Evolutionary conservation across 2,888 invertebrate species (phyloP).

Genomic region (Augochlorella aurata): DNA sequence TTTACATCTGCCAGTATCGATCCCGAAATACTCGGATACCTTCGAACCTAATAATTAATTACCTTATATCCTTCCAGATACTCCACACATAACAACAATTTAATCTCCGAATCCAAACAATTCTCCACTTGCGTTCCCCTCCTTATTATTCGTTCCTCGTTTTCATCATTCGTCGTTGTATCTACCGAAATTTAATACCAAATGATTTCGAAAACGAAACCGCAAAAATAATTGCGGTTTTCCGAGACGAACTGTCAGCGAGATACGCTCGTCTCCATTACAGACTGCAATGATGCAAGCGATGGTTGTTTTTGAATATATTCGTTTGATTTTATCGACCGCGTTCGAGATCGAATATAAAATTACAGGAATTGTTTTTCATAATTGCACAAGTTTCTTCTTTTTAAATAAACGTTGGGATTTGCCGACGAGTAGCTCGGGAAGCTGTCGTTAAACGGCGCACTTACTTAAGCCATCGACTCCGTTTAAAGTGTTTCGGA

Average conservation of each 20-base stretch:
- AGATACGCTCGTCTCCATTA: too few relatives aligned
- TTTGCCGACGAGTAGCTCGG: too few relatives aligned
- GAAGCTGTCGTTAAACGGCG: too few relatives aligned
- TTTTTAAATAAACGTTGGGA: too few relatives aligned
- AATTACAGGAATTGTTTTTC: neutral
- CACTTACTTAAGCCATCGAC: too few relatives aligned
- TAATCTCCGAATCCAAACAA: neutral
- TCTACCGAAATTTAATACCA: too few relatives aligned
- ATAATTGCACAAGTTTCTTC: too few relatives aligned
- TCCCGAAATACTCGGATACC: neutral
- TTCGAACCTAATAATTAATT: neutral
- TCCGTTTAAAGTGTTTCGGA: neutral
- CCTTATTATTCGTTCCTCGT: neutral
- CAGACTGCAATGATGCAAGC: too few relatives aligned
- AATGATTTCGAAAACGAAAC: too few relatives aligned
- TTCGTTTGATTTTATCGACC: neutral
- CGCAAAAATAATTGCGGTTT: neutral
- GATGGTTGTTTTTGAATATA: too few relatives aligned
- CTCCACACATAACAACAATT: neutral
- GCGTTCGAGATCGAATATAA: neutral
- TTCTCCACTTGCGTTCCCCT: neutral
- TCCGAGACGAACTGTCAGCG: too few relatives aligned
- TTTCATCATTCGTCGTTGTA: neutral
- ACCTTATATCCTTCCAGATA: neutral
- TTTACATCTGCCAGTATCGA: conserved; percentile 81